phyloP scores from a whole-genome alignment of 2,888 invertebrate genomes.

The Pseudococcus longispinus region DNA sequence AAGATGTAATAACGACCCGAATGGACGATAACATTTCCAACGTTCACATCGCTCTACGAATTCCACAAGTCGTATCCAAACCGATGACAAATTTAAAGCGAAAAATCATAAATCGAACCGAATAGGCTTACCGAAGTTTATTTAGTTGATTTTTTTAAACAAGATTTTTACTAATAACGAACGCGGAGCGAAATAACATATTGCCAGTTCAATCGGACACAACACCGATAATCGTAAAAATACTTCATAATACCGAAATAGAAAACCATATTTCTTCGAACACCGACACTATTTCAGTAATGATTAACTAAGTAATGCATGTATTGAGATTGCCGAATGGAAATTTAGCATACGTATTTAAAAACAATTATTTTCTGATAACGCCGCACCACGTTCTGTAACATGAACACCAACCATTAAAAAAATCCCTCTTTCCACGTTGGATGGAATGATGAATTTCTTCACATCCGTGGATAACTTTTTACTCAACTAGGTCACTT shows the following conservation, averaged over 20 bases:
- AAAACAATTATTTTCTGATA: not conserved
- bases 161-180: not conserved
- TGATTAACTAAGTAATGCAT: not conserved
- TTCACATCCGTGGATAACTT: not conserved
- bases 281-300: conserved; percentile 8
- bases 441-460: not conserved
- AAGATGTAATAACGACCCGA: conserved; percentile 16
- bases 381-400: not conserved
- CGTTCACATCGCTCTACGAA: conserved; percentile 20
- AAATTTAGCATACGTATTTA: not conserved
- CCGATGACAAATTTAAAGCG: not conserved
- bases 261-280: conserved; percentile 8
- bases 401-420: not conserved
- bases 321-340: not conserved
- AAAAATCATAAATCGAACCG: not conserved
- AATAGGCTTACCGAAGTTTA: not conserved
- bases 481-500: not conserved
- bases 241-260: conserved; percentile 31
- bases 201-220: conserved; percentile 28
- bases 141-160: not conserved
- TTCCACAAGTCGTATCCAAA: not conserved
- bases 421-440: not conserved
- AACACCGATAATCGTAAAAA: conserved; percentile 41
- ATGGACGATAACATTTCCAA: not conserved
- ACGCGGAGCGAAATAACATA: conserved; percentile 4